Evolutionary conservation across 2,113 vertebrate species (phyloP).

Genomic region (Apodemus speciosus): DNA sequence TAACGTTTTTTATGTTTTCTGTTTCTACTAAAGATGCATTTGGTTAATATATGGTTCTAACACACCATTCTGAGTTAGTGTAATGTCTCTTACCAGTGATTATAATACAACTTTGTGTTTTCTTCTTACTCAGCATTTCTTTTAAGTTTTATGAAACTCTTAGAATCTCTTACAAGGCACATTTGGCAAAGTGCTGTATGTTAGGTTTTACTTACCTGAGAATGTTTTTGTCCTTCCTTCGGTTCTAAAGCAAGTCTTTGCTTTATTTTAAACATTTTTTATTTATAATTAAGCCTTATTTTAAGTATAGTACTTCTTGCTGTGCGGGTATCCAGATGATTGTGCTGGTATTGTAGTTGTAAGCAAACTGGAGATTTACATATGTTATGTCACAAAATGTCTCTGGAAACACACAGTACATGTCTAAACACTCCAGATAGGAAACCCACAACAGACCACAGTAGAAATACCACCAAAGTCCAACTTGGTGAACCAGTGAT

Average conservation of each 20-base stretch:
- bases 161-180: too few species aligned
- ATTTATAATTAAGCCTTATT: not conserved
- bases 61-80: too few species aligned
- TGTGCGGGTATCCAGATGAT: not conserved
- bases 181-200: not conserved
- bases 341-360: not conserved
- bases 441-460: not conserved
- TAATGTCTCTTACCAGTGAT: too few species aligned
- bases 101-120: too few species aligned
- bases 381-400: not conserved
- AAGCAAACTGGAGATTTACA: not conserved
- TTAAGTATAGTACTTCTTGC: not conserved
- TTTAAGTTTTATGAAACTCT: too few species aligned
- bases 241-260: not conserved
- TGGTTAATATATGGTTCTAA: too few species aligned
- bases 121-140: too few species aligned
- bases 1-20: too few species aligned
- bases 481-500: not conserved
- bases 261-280: not conserved
- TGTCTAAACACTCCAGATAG: too few species aligned
- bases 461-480: not conserved
- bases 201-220: not conserved
- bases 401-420: not conserved
- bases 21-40: too few species aligned
- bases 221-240: not conserved